Evolutionary conservation across 2,113 vertebrate genomes (phyloP), one percentile per base, ranked within the genome.

Genomic region (Marmota flaviventris): DNA sequence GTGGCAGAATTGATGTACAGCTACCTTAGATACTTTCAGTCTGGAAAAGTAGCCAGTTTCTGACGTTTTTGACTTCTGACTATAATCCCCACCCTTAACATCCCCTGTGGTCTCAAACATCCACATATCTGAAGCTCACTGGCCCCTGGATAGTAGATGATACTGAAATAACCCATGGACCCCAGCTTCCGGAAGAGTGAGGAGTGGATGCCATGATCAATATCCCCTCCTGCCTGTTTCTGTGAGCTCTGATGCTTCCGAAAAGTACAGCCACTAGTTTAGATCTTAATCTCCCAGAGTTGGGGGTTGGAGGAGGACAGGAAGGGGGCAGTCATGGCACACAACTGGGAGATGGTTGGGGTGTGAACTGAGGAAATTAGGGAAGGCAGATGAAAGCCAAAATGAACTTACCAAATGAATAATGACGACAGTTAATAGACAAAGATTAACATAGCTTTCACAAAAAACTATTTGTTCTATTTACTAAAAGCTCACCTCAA

Each of bases 41-140:
- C 58, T 48, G n/a, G 25, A 90, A 89, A 79, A 20, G n/a, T 34
- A 77, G 61, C 11, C 86, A 83, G n/a, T 34, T 72, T 82, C 73
- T 89, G 37, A 78, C 91, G 6, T 91, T 87, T 89, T 85, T 79
- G 20, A 89, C 86, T 89, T 89, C 24, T 88, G 45, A 84, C 34
- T 79, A 27, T 53, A 48, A 86, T 45, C 25, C 18, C 34, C 48
- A n/a, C n/a, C 42, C 7, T 61, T 25, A 48, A 42, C 37, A 69
- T 69, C 67, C 18, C 18, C 86, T 65, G 5, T 67, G 53, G 18
- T 69, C 53, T 91, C 42, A 63, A 87, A 79, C 34, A 32, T 34
- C 25, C 53, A 58, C 58, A 29, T 48, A 22, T 69, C 85, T 67
- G 61, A 96, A 72, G 37, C 24, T 69, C 67, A 83, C 20, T 29